These are phyloP conservation scores for Aradophagus sp. DNA, from an alignment of 1,140 invertebrate genomes.

Conservation along the genomic window DNA sequence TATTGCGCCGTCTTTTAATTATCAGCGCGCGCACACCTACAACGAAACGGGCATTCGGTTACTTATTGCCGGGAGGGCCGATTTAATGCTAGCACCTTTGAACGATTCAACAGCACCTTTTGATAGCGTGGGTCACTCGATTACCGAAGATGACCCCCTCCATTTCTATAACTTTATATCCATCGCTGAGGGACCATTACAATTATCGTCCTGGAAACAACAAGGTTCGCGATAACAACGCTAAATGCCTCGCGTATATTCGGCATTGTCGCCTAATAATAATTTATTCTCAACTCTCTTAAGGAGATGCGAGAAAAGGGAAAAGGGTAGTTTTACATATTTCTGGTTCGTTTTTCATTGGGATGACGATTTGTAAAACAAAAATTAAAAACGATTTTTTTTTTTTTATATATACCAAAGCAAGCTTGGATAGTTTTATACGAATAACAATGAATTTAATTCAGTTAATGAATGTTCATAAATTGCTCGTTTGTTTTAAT, in stretches of 20 bases:
- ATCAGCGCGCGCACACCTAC: slow-evolving; percentile 73
- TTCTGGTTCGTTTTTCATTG: too few relatives aligned
- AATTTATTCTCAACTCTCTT: too few relatives aligned
- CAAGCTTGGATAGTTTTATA: too few relatives aligned
- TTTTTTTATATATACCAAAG: too few relatives aligned
- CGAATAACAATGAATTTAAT: too few relatives aligned
- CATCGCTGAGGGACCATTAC: slow-evolving; percentile 59
- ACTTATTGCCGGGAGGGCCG: slow-evolving; percentile 67
- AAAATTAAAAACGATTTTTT: too few relatives aligned
- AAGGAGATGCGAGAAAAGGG: too few relatives aligned
- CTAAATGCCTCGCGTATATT: slow-evolving; percentile 42
- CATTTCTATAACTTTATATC: slow-evolving; percentile 45
- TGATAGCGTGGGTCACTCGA: slow-evolving; percentile 56
- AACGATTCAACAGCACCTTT: slow-evolving; percentile 64
- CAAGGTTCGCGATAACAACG: slow-evolving; percentile 34
- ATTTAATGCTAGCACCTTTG: slow-evolving; percentile 67
- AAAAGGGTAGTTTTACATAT: too few relatives aligned
- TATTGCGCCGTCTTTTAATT: slow-evolving; percentile 76
- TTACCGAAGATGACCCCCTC: slow-evolving; percentile 12
- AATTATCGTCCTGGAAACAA: slow-evolving; percentile 59
- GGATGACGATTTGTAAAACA: too few relatives aligned
- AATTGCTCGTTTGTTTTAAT: too few relatives aligned
- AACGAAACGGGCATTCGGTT: slow-evolving; percentile 72
- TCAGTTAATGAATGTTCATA: too few relatives aligned
- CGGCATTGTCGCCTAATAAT: slow-evolving; percentile 17